These are phyloP conservation scores for Pseudococcus viburni DNA, from an alignment of 2,888 invertebrate species.

Conservation along the genomic window DNA sequence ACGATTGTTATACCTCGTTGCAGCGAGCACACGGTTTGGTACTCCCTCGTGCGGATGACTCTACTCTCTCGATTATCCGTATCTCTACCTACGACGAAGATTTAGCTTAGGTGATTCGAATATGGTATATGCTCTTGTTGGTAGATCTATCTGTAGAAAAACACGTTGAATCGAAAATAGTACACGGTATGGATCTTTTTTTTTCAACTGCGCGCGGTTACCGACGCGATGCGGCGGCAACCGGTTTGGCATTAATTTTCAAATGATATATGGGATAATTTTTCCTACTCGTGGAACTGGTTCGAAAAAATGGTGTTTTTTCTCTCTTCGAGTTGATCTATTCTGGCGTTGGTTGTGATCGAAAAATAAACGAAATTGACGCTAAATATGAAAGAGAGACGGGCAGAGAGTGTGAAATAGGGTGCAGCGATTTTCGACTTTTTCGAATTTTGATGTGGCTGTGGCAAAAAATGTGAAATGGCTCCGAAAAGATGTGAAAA, in stretches of 20 bases:
- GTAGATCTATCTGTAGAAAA: background rate
- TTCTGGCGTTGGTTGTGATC: background rate
- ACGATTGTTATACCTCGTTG: background rate
- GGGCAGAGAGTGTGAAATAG: background rate
- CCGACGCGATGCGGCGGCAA: background rate
- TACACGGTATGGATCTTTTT: constrained; percentile 1
- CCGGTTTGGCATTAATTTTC: constrained; percentile 13
- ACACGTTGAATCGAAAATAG: constrained; percentile 24
- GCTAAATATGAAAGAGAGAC: background rate
- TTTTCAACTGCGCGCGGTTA: background rate
- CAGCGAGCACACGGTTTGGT: background rate
- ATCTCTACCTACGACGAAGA: background rate
- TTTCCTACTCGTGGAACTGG: background rate
- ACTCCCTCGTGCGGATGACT: background rate
- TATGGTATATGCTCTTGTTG: background rate
- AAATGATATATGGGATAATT: constrained; percentile 26
- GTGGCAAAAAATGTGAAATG: background rate
- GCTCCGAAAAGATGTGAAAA: background rate
- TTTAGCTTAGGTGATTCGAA: background rate
- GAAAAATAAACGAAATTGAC: background rate
- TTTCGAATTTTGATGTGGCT: background rate
- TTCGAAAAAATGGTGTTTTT: background rate
- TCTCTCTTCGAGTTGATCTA: background rate
- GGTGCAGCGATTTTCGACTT: no score
- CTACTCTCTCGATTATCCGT: background rate